Conservation (phyloP, 2,888 invertebrate species). For the Amphipyra berbera region DNA sequence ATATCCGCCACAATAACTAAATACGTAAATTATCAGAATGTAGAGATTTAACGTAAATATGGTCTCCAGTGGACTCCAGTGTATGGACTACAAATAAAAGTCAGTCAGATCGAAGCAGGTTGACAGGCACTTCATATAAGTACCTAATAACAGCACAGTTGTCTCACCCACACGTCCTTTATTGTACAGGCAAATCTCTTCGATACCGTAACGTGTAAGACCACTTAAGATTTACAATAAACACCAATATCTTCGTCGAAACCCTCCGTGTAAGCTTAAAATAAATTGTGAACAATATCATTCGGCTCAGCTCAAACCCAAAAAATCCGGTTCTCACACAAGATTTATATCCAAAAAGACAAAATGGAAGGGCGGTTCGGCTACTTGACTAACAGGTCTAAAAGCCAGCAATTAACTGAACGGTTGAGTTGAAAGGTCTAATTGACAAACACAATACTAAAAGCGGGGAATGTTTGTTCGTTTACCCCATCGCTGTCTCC, state of each 20-base stretch:
- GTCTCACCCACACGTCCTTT: background rate
- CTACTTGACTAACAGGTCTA: conserved; percentile 63
- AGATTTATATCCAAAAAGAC: conserved; percentile 40
- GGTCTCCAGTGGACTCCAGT: no score
- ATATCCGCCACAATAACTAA: no score
- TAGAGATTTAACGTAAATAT: no score
- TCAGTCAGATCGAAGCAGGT: background rate
- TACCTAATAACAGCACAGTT: background rate
- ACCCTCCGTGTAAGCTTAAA: conserved; percentile 13
- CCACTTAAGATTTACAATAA: background rate
- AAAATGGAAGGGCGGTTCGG: conserved; percentile 57
- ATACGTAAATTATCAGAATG: no score
- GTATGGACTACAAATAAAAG: background rate
- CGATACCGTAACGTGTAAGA: background rate
- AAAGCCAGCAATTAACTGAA: conserved; percentile 67
- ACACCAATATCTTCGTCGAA: background rate
- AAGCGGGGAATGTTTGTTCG: conserved; percentile 53
- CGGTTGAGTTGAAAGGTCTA: conserved; percentile 66
- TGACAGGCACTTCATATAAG: background rate
- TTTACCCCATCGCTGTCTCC: conserved; percentile 37
- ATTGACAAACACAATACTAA: conserved; percentile 68
- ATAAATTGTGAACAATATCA: conserved; percentile 33
- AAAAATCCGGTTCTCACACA: conserved; percentile 44
- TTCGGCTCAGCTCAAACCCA: conserved; percentile 20
- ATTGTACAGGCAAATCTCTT: conserved; percentile 3